Evolutionary conservation across 2,888 invertebrate genomes (phyloP), one percentile per base, ranked within the genome.

Genomic region (Pristionchus mayeri): DNA sequence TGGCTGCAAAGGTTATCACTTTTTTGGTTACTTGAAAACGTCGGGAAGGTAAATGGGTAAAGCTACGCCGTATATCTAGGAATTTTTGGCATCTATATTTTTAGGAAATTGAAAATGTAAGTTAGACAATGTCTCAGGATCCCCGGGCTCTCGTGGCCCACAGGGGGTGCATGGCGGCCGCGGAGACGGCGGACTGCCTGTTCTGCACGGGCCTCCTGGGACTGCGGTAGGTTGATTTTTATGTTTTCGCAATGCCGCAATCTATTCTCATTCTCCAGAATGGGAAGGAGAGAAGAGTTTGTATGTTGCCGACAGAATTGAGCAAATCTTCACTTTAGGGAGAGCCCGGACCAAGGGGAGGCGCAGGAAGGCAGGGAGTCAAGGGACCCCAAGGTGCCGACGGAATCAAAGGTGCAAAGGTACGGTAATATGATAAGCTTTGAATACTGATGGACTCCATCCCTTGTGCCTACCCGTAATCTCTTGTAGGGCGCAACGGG

Each of bases 1-100:
- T 27, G 81, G 81, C 37, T 81, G 81, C 60, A 81, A 57, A 44
- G 81, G 81, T 81, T 30, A 67, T n/a, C n/a, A 9, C 24, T 21
- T n/a, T 3, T 21, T 57, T 52, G 16, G 16, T n/a, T n/a, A n/a
- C n/a, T n/a, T n/a, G n/a, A n/a, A n/a, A n/a, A n/a, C n/a, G n/a
- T n/a, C n/a, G n/a, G n/a, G n/a, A n/a, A n/a, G n/a, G n/a, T n/a
- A n/a, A n/a, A n/a, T n/a, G n/a, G n/a, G n/a, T n/a, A n/a, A n/a
- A n/a, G n/a, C n/a, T n/a, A n/a, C n/a, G n/a, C n/a, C n/a, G n/a
- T n/a, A n/a, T n/a, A n/a, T n/a, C n/a, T n/a, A n/a, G n/a, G n/a
- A n/a, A 52, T 52, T 21, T 52, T 52, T 18, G 2, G 16, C 9
- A 24, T 34, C 37, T 21, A 37, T 37, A 67, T 11, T 67, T 37